A percentile compares a stretch with the other conserved stretches of the same genome.
phyloP scores from a whole-genome alignment of 1,140 invertebrate genomes.

The Anoplophora glabripennis region DNA sequence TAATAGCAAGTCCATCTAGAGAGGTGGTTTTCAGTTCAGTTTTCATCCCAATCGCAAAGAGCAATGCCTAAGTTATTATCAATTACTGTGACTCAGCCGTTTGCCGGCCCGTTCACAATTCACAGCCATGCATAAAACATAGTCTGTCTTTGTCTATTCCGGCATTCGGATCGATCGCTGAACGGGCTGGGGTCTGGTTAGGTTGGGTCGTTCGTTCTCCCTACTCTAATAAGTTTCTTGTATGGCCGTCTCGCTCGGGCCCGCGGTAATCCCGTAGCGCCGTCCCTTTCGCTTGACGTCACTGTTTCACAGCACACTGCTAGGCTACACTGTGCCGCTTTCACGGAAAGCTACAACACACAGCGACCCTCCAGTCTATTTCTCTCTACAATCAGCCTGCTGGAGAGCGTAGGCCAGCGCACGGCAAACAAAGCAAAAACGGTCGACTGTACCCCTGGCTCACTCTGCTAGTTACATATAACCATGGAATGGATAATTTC shows the following conservation, averaged over 20 bases:
- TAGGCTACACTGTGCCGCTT: conserved; percentile 50
- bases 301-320: conserved; percentile 45
- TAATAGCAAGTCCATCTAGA: conserved; percentile 19
- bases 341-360: conserved; percentile 49
- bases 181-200: conserved; percentile 47
- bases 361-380: conserved; percentile 49
- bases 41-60: conserved; percentile 32
- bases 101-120: conserved; percentile 45
- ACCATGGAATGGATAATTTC: conserved; percentile 53
- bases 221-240: conserved; percentile 47
- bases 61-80: conserved; percentile 52
- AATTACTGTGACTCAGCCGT: conserved; percentile 52
- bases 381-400: conserved; percentile 46
- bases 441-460: conserved; percentile 31
- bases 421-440: conserved; percentile 43
- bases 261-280: conserved; percentile 5
- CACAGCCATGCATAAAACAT: conserved; percentile 49
- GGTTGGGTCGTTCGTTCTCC: conserved; percentile 47
- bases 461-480: conserved; percentile 50
- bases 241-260: conserved; percentile 29
- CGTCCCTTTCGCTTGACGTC: conserved; percentile 45
- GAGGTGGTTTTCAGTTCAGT: conserved; percentile 31
- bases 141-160: conserved; percentile 49
- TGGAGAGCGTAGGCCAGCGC: conserved; percentile 19
- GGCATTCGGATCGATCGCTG: conserved; percentile 47